These are phyloP conservation scores for Barypeithes pellucidus DNA, from an alignment of 2,888 invertebrate genomes.

Conservation along the genomic window DNA sequence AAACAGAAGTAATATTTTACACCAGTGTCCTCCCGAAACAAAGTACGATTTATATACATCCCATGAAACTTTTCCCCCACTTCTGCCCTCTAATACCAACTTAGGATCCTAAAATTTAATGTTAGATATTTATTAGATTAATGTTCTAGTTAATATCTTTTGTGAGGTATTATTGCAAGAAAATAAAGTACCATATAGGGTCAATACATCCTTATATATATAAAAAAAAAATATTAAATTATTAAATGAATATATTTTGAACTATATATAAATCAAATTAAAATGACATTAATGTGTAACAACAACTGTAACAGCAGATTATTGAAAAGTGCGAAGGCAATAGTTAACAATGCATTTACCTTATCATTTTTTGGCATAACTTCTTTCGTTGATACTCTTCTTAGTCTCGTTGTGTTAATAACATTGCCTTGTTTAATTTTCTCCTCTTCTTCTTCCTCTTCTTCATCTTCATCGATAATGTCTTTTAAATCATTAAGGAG, in stretches of 20 bases:
- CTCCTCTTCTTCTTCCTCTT: slow-evolving; percentile 58
- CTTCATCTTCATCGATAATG: slow-evolving; percentile 56
- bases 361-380: slow-evolving; percentile 56
- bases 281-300: no score
- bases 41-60: slow-evolving; percentile 80
- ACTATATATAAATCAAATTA: no score
- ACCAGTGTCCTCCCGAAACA: slow-evolving; percentile 80
- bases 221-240: no score
- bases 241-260: no score
- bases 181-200: no score
- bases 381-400: slow-evolving; percentile 49
- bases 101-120: slow-evolving; percentile 56
- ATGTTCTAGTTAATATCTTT: no score
- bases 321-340: background rate
- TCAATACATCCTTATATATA: no score
- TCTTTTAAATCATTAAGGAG: slow-evolving; percentile 51
- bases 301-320: no score
- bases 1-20: slow-evolving; percentile 63
- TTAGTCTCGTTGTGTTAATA: slow-evolving; percentile 44
- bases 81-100: slow-evolving; percentile 74
- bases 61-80: slow-evolving; percentile 73
- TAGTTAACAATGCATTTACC: background rate
- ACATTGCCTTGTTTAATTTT: slow-evolving; percentile 49
- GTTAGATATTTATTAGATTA: no score
- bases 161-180: no score